phyloP scores from a whole-genome alignment of 2,797 vertebrate species.

The Bufotes viridis region DNA sequence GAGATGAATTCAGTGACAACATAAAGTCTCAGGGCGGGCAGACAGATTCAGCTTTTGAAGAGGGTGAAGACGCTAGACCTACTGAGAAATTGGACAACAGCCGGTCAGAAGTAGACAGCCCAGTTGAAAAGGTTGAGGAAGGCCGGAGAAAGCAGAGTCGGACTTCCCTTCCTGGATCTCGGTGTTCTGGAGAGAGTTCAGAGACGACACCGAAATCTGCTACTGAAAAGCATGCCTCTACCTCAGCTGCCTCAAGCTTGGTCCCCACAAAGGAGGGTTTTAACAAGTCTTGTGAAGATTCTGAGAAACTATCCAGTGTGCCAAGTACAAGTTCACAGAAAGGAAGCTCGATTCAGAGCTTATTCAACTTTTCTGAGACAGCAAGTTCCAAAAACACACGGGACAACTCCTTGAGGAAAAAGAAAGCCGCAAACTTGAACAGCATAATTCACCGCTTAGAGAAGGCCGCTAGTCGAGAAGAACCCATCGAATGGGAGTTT shows the following conservation, averaged over 20 bases:
- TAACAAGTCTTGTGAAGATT: conserved; percentile 73
- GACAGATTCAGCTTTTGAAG: conserved; percentile 71
- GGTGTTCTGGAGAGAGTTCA: conserved; percentile 68
- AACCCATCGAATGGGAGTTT: conserved; percentile 90
- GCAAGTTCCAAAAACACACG: conserved; percentile 86
- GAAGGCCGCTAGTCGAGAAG: conserved; percentile 97
- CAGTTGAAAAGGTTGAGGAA: conserved; percentile 74
- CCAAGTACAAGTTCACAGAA: conserved; percentile 83
- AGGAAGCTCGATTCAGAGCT: conserved; percentile 82
- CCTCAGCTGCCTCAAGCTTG: conserved; percentile 79
- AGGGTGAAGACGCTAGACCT: conserved; percentile 70
- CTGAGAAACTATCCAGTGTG: conserved; percentile 75
- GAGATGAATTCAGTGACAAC: conserved; percentile 71
- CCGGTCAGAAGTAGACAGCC: conserved; percentile 66
- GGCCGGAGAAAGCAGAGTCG: conserved; percentile 76
- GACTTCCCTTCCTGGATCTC: conserved; percentile 74
- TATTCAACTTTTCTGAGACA: conserved; percentile 90
- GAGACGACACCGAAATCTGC: conserved; percentile 73
- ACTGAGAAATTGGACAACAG: conserved; percentile 71
- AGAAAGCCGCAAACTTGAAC: conserved; percentile 99
- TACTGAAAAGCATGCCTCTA: conserved; percentile 82
- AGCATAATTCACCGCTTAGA: conserved; percentile 99
- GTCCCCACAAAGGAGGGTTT: conserved; percentile 73
- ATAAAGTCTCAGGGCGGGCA: conserved; percentile 82
- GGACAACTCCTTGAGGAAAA: conserved; percentile 96